These are phyloP conservation scores for Carassius carassius DNA, from an alignment of 2,113 vertebrate species.

Conservation along the genomic window DNA sequence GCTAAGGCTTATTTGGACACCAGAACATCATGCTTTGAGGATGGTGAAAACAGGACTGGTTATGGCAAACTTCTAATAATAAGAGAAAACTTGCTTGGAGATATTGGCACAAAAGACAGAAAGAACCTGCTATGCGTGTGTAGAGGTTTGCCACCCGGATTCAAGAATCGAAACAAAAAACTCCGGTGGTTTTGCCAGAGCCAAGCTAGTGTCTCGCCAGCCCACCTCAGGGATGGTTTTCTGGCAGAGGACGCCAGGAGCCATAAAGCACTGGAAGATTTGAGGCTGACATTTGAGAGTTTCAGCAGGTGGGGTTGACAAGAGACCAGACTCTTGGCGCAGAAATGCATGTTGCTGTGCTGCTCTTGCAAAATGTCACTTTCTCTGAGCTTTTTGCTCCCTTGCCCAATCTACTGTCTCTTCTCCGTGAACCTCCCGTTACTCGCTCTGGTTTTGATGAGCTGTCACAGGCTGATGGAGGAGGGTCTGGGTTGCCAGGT, in stretches of 20 bases:
- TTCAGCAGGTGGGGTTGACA: slow-evolving; percentile 43
- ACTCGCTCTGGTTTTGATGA: slow-evolving; percentile 25
- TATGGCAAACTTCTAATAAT: not conserved
- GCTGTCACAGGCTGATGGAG: slow-evolving; percentile 49
- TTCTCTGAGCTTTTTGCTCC: not conserved
- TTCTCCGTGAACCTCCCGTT: not conserved
- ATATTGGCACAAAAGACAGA: not conserved
- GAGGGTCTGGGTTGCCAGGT: slow-evolving; percentile 43
- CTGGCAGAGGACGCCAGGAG: slow-evolving; percentile 40
- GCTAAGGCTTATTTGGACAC: not conserved
- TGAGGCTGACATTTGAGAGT: slow-evolving; percentile 52
- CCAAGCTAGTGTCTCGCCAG: not conserved
- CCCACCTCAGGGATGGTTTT: slow-evolving; percentile 30
- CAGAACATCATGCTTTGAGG: not conserved
- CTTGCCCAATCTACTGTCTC: not conserved
- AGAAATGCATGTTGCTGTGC: slow-evolving; percentile 15
- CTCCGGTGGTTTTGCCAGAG: not conserved
- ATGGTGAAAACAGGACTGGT: not conserved
- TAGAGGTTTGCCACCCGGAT: slow-evolving; percentile 35
- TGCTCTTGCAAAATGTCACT: slow-evolving; percentile 44
- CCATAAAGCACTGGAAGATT: slow-evolving; percentile 55
- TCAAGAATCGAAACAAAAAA: slow-evolving; percentile 11
- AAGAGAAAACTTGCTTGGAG: not conserved
- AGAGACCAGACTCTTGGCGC: not conserved
- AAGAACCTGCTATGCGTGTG: not conserved